These are phyloP conservation scores for Eulacestoma nigropectus DNA, from an alignment of 2,113 vertebrate genomes.

Conservation along the genomic window DNA sequence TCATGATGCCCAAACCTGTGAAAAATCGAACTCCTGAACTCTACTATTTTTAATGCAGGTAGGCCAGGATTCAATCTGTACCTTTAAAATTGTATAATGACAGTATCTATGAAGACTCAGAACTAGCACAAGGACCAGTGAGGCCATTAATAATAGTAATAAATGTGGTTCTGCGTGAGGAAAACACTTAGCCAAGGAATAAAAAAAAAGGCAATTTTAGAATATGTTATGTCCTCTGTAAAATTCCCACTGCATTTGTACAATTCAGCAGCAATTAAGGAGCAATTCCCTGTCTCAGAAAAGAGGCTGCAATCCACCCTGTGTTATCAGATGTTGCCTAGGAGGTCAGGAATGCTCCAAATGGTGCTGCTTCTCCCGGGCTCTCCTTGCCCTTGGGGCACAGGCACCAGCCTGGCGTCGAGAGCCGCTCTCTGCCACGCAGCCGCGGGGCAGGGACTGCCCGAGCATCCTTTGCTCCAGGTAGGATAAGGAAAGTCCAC, in stretches of 20 bases:
- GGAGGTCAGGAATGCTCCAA: not conserved
- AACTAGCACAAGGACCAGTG: not conserved
- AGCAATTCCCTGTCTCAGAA: not conserved
- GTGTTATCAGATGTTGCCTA: not conserved
- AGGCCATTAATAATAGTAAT: conserved; percentile 30
- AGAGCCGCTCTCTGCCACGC: not conserved
- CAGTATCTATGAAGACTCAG: not conserved
- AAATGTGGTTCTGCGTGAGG: not conserved
- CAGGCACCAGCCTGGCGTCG: fast-evolving
- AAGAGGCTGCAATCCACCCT: not conserved
- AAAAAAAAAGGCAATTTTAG: not conserved
- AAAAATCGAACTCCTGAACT: not conserved
- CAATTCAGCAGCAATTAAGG: not conserved
- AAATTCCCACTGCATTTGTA: not conserved
- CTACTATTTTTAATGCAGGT: not conserved
- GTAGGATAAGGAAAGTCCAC: not conserved
- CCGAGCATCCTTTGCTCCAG: not conserved
- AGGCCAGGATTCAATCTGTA: not conserved
- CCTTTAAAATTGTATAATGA: not conserved
- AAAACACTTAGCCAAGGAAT: conserved; percentile 21
- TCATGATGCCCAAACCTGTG: not conserved
- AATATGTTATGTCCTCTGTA: not conserved
- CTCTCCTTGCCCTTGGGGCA: not conserved
- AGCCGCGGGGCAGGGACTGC: not conserved
- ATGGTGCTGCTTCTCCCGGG: not conserved